Evolutionary conservation across 2,888 invertebrate species (phyloP), one percentile per base, ranked within the genome.

Genomic region (Kuschelorhynchus macadamiae): DNA sequence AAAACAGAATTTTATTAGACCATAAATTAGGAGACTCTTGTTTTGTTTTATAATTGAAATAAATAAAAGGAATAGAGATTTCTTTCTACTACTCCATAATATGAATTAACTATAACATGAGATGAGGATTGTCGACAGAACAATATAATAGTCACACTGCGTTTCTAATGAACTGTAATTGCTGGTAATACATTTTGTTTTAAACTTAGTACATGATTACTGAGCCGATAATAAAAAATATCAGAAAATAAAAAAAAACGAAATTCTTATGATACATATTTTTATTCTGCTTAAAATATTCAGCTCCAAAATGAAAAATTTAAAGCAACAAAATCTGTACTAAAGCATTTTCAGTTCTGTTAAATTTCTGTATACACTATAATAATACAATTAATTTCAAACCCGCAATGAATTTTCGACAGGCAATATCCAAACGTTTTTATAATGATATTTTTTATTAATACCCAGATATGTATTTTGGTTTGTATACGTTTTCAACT

Each of bases 91-190:
- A 25, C 16, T 41, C 46, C 41, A 42, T 42, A 62, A 67, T 56
- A 68, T 64, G 49, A 68, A 68, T 63, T 67, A 68, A 70, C 61
- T 57, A 65, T 65, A 61, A 65, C 46, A 65, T 65, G 52, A 70
- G 62, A 70, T 62, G 59, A 62, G 63, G 70, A 70, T 70, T 70
- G 70, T 70, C 70, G 66, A 70, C 56, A 67, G 67, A 69, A 69
- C 55, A 69, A 68, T 68, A 68, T 60, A 55, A 56, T 30, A 66
- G 60, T 55, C 53, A 53, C 36, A 55, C 53, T 55, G 55, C 47
- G 32, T 17, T 47, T 18, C 49, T 67, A 61, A 67, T 67, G 61
- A 49, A 67, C 67, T 46, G 61, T 55, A 55, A 67, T 61, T 67
- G 61, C 55, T 53, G 39, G 47, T 41, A 55, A 67, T 67, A 61